phyloP scores from a whole-genome alignment of 1,140 invertebrate genomes.

The Papilio helenus region DNA sequence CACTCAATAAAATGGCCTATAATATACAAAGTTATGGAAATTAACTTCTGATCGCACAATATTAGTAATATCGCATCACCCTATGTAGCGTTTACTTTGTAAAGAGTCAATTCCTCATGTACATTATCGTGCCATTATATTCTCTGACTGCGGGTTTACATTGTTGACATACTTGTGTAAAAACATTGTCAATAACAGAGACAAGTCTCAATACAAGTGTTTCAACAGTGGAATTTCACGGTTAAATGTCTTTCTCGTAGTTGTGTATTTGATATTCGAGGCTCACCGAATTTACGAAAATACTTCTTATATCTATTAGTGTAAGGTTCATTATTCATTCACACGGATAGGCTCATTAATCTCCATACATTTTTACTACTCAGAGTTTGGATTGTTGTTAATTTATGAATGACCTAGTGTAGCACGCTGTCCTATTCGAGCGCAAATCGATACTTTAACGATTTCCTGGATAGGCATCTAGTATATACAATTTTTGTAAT shows the following conservation, averaged over 20 bases:
- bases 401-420: constrained; percentile 52
- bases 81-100: constrained; percentile 29
- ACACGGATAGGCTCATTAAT: constrained; percentile 18
- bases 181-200: background rate
- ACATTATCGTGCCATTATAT: constrained; percentile 78
- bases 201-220: background rate
- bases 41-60: constrained; percentile 31
- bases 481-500: constrained; percentile 73
- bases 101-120: constrained; percentile 77
- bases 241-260: constrained; percentile 59
- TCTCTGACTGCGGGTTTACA: background rate
- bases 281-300: constrained; percentile 45
- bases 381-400: constrained; percentile 65
- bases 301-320: constrained; percentile 31
- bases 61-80: background rate
- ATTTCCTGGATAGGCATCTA: constrained; percentile 44
- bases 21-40: constrained; percentile 1
- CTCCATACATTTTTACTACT: constrained; percentile 59
- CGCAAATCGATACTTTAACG: constrained; percentile 35
- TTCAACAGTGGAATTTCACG: background rate
- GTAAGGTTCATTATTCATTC: constrained; percentile 20
- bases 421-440: constrained; percentile 44
- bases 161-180: constrained; percentile 49
- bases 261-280: constrained; percentile 61
- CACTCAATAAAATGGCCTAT: constrained; percentile 13